Percentiles rank a stretch among this genome's conserved stretches.
Evolutionary conservation across 2,113 vertebrate species (phyloP).

Genomic region (Phodopus roborovskii): DNA sequence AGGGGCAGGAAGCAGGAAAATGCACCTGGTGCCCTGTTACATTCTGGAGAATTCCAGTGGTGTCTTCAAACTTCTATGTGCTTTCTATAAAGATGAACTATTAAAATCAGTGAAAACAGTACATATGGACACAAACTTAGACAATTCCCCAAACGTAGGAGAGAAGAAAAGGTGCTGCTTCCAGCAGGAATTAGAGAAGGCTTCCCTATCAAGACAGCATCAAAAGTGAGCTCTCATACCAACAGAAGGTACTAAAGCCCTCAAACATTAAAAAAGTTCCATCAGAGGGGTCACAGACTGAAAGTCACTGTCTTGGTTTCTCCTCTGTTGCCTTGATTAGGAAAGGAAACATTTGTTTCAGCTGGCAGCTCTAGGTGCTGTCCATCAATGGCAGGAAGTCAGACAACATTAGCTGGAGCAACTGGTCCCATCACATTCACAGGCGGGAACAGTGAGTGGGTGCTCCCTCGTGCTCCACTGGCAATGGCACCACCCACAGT

Average conservation of each 20-base stretch:
- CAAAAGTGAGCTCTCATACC: not conserved
- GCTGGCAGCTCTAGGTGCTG: not conserved
- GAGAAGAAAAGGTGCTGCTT: not conserved
- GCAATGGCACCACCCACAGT: not conserved
- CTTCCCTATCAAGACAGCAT: not conserved
- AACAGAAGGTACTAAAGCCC: not conserved
- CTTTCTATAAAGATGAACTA: not conserved
- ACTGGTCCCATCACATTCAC: not conserved
- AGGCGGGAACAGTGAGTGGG: not conserved
- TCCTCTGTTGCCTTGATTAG: not conserved
- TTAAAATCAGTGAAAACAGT: not conserved
- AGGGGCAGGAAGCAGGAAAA: not conserved
- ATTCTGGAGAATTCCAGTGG: not conserved
- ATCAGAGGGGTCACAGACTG: not conserved
- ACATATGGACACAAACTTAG: not conserved
- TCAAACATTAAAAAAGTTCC: not conserved
- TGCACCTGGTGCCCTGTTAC: not conserved
- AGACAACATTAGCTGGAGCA: not conserved
- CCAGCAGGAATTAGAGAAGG: not conserved
- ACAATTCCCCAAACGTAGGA: not conserved
- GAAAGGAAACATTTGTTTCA: not conserved
- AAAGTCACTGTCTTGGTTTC: not conserved
- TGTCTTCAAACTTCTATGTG: not conserved
- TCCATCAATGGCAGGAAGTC: not conserved
- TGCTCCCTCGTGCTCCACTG: not conserved